phyloP scores from a whole-genome alignment of 2,113 vertebrate species.

The Pelodiscus sinensis region DNA sequence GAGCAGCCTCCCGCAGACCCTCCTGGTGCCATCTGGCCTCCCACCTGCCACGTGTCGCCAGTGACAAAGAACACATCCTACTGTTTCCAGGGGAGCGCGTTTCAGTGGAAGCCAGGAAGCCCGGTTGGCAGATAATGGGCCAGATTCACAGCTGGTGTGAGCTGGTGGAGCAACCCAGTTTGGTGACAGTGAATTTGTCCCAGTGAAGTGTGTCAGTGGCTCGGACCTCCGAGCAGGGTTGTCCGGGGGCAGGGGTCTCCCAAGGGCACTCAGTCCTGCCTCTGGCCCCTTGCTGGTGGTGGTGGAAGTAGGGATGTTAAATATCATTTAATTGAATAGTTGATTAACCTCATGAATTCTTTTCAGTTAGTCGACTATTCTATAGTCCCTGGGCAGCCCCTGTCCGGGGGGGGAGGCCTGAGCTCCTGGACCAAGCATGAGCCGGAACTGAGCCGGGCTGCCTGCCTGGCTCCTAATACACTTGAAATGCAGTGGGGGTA shows the following conservation, averaged over 20 bases:
- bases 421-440: no score
- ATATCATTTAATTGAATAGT: no score
- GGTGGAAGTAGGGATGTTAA: no score
- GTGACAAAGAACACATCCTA: neutral
- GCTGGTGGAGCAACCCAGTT: rapidly evolving
- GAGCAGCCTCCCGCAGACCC: neutral
- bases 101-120: neutral
- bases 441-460: no score
- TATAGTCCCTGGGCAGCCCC: no score
- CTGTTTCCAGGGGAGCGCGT: neutral
- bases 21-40: neutral
- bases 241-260: constrained; percentile 46
- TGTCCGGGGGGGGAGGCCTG: no score
- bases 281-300: rapidly evolving
- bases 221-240: neutral
- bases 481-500: no score
- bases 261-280: neutral
- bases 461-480: no score
- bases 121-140: rapidly evolving
- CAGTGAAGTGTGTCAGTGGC: neutral
- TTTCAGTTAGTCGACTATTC: no score
- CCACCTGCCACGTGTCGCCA: neutral
- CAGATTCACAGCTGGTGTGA: rapidly evolving
- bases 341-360: no score
- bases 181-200: constrained; percentile 13